Evolutionary conservation across 92 coral and sea anemone species (phyloP).

Genomic region (Epizoanthus illoricatus): DNA sequence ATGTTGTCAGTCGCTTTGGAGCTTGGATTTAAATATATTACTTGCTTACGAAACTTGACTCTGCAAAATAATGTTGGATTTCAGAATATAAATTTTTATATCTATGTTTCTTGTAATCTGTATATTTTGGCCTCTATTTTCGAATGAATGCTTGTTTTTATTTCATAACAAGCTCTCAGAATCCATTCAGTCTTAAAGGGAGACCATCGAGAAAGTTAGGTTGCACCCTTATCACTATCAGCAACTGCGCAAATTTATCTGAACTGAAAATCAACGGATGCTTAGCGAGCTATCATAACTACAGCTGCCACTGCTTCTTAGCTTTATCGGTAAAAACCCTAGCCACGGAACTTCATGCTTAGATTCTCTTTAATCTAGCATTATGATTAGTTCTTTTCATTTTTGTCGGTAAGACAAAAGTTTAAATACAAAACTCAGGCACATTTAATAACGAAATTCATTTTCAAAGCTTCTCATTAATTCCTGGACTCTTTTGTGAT

Average conservation of each 20-base stretch:
- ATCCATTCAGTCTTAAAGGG: too few relatives aligned
- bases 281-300: background rate
- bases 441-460: constrained; percentile 7
- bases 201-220: too few relatives aligned
- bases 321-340: background rate
- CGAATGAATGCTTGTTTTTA: too few relatives aligned
- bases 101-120: too few relatives aligned
- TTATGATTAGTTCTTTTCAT: background rate
- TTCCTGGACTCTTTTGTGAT: constrained; percentile 9
- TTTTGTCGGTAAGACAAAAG: background rate
- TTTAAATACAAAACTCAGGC: background rate
- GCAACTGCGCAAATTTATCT: constrained; percentile 1
- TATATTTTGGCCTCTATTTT: too few relatives aligned
- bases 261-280: constrained; percentile 3
- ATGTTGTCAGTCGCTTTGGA: background rate
- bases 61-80: background rate
- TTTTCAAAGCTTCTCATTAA: background rate
- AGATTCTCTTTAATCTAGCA: background rate
- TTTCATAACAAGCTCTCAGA: too few relatives aligned
- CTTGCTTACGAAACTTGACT: background rate
- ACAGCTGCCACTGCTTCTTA: background rate
- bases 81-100: too few relatives aligned
- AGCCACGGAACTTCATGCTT: constrained; percentile 25
- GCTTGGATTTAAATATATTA: background rate
- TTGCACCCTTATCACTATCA: too few relatives aligned